Conservation (phyloP, 2,888 invertebrate genomes). For the Phengaris alcon region DNA sequence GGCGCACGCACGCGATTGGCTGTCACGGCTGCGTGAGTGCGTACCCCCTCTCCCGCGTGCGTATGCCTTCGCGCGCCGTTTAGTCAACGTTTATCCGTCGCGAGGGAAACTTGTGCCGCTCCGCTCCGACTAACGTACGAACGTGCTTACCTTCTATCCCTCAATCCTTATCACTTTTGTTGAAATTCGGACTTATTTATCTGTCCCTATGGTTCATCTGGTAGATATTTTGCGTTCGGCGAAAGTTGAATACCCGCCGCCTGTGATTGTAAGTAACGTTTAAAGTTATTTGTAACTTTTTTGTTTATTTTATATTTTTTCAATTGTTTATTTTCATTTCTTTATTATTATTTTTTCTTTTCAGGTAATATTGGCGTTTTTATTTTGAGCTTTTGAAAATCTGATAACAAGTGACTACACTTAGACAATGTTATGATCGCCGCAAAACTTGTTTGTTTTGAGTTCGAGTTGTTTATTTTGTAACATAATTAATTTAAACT, state of each 20-base stretch:
- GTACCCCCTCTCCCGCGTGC: conserved; percentile 74
- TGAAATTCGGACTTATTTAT: conserved; percentile 65
- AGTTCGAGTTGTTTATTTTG: conserved; percentile 39
- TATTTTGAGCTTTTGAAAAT: conserved; percentile 30
- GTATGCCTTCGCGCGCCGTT: conserved; percentile 64
- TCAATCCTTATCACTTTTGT: conserved; percentile 51
- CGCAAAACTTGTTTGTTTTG: conserved; percentile 38
- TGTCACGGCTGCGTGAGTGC: conserved; percentile 75
- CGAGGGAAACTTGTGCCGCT: conserved; percentile 56
- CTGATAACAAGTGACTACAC: conserved; percentile 30
- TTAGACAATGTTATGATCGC: conserved; percentile 26
- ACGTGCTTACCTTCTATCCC: conserved; percentile 56
- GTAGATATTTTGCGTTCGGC: conserved; percentile 89
- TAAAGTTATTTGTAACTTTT: conserved; percentile 35
- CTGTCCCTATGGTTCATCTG: conserved; percentile 90
- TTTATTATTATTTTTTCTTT: conserved; percentile 37
- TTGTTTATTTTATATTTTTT: conserved; percentile 39
- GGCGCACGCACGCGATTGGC: conserved; percentile 78
- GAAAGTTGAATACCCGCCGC: conserved; percentile 86
- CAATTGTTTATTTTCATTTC: conserved; percentile 38
- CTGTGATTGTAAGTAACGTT: conserved; percentile 85
- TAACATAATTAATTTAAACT: conserved; percentile 21
- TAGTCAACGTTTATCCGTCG: conserved; percentile 66
- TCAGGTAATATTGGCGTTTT: conserved; percentile 33
- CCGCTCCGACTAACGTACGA: conserved; percentile 57